Evolutionary conservation across 2,888 invertebrate genomes (phyloP).

Genomic region (Salticus scenicus): DNA sequence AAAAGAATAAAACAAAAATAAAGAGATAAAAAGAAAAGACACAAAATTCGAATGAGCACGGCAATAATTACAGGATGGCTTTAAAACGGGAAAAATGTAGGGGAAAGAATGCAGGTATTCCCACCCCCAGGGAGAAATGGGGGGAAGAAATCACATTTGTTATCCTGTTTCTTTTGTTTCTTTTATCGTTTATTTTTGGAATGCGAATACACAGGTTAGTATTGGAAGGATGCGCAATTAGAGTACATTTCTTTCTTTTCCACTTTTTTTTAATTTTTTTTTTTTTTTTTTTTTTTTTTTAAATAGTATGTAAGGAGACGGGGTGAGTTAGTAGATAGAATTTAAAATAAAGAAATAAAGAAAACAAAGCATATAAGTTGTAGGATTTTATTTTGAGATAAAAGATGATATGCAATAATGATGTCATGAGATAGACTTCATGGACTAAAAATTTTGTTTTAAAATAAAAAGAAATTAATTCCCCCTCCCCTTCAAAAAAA

Average conservation of each 20-base stretch:
- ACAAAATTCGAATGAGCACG: conserved; percentile 9
- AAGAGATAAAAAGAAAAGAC: neutral
- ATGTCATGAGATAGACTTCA: neutral
- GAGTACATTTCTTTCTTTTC: neutral
- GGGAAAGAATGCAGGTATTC: neutral
- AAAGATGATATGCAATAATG: neutral
- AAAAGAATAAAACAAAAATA: conserved; percentile 1
- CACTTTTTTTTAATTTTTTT: neutral
- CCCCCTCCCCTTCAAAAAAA: too few species aligned
- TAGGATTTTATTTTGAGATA: neutral
- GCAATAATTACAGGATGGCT: conserved; percentile 29
- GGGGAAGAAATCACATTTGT: neutral
- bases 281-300: neutral
- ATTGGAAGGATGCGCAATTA: conserved; percentile 8
- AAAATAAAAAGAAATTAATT: too few species aligned
- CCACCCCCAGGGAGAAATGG: neutral
- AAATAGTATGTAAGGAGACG: neutral
- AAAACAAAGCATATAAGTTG: neutral
- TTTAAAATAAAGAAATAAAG: neutral
- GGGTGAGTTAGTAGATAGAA: neutral
- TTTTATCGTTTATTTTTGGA: neutral
- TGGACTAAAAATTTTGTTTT: too few species aligned
- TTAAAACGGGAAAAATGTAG: conserved; percentile 18
- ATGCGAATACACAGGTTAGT: conserved; percentile 4
- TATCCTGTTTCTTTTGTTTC: conserved; percentile 12